Evolutionary conservation across 2,797 vertebrate species (phyloP), one percentile per base, ranked within the genome.

Genomic region (Chloroceryle inda): DNA sequence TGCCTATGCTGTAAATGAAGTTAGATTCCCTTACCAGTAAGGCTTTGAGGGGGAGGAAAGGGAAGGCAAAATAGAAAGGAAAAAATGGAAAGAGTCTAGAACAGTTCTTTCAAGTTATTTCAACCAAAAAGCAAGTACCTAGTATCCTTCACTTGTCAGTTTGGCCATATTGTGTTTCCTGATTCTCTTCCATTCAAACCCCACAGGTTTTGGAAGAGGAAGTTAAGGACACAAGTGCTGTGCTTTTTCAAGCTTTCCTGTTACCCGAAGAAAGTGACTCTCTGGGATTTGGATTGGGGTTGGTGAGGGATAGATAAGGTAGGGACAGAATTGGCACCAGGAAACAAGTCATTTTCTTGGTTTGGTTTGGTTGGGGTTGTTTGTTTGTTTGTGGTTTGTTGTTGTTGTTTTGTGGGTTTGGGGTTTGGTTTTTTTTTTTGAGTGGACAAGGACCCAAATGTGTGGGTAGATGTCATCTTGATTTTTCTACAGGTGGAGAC

Each of bases 201-300:
- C 11, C 8, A 4, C 5, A 7, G 6, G 3, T n/a, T 68, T 50
- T 78, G 22, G 52, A 81, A 66, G 62, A 20, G 33, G 40, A 44
- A 38, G 33, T 27, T 5, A n/a, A 23, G 24, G 33, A 42, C 1
- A 0, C 11, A 24, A 62, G 21, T 9, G 10, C 22, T 0, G 1
- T 42, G 8, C 5, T 62, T 59, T 50, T 27, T 19, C 35, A 58
- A 58, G 7, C 7, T 63, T 82, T 69, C 31, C 35, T 1, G 0
- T 76, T 29, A 9, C 19, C 26, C 35, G 38, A 27, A 37, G 18
- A 10, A 50, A 64, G n/a, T 14, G 22, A 8, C 29, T 78, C 19
- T 1, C 1, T 49, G 31, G 37, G 23, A 33, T 74, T 66, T 76
- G 19, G 2, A 45, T 58, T 20, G 40, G 38, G 5, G 5, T 73